phyloP scores from a whole-genome alignment of 2,888 invertebrate species.

The Nasonovia ribisnigri region DNA sequence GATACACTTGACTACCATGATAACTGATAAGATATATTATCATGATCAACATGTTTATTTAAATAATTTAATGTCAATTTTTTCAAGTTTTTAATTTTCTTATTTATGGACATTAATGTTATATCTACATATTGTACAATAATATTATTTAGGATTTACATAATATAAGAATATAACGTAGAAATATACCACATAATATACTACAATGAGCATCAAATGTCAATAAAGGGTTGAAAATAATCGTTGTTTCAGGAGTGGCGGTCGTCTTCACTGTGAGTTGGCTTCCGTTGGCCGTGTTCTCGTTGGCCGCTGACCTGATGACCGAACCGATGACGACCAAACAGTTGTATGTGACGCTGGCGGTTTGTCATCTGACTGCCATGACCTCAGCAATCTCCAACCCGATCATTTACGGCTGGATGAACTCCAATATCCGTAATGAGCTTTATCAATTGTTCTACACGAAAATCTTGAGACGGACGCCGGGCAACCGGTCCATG shows the following conservation, averaged over 20 bases:
- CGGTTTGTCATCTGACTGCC: slow-evolving; percentile 74
- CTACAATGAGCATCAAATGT: too few relatives aligned
- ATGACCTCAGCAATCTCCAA: slow-evolving; percentile 75
- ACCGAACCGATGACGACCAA: slow-evolving; percentile 67
- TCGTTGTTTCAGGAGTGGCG: slow-evolving; percentile 68
- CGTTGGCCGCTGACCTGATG: slow-evolving; percentile 71
- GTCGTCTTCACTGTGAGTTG: slow-evolving; percentile 74
- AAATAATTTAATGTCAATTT: too few relatives aligned
- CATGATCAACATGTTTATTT: too few relatives aligned
- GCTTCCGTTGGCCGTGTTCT: slow-evolving; percentile 75
- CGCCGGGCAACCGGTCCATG: slow-evolving; percentile 14
- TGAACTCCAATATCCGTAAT: slow-evolving; percentile 75
- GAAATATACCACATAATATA: too few relatives aligned
- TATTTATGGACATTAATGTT: too few relatives aligned
- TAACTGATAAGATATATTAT: too few relatives aligned
- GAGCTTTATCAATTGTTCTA: slow-evolving; percentile 71
- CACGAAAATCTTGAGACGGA: slow-evolving; percentile 60
- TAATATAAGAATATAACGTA: too few relatives aligned
- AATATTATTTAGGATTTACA: too few relatives aligned
- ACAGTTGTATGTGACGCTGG: slow-evolving; percentile 71
- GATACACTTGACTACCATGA: too few relatives aligned
- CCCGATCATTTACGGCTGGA: slow-evolving; percentile 75
- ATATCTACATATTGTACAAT: too few relatives aligned
- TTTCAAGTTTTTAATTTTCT: too few relatives aligned
- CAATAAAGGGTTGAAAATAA: background rate